Conservation (phyloP, 2,113 vertebrate species). For the Vulpes lagopus region DNA sequence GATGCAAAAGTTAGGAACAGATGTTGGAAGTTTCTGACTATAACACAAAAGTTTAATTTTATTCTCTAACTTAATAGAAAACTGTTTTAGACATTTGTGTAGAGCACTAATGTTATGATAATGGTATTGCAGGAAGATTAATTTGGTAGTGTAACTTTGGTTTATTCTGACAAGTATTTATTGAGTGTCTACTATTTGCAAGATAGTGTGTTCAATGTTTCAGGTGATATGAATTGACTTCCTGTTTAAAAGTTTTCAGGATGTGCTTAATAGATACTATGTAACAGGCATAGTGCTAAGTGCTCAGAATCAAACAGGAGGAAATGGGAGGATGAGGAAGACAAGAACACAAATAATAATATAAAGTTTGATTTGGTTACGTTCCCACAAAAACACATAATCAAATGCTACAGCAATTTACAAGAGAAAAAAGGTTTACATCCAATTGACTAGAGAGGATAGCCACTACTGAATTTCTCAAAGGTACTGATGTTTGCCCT, state of each 20-base stretch:
- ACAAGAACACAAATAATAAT: background rate
- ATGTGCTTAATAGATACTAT: background rate
- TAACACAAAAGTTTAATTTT: conserved; percentile 49
- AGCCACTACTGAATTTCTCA: background rate
- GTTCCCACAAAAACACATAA: background rate
- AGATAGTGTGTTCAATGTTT: background rate
- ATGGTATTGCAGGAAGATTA: background rate
- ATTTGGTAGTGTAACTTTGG: background rate
- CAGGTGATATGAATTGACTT: background rate
- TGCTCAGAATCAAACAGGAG: background rate
- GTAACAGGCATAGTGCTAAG: background rate
- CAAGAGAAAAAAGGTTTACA: background rate
- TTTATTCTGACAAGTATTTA: conserved; percentile 6
- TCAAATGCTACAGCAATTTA: background rate
- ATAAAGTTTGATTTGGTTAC: background rate
- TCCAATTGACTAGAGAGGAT: background rate
- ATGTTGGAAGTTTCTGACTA: conserved; percentile 1
- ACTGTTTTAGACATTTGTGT: background rate
- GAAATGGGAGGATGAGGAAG: background rate
- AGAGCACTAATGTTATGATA: background rate
- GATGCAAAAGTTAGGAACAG: conserved; percentile 28
- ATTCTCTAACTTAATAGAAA: conserved; percentile 44
- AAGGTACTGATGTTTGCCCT: rapidly evolving
- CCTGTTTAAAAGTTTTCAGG: background rate
- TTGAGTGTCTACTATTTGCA: background rate